A percentile compares a stretch with the other conserved stretches of the same genome.
Evolutionary conservation across 2,113 vertebrate genomes (phyloP).

Genomic region (Bothrops jararaca): DNA sequence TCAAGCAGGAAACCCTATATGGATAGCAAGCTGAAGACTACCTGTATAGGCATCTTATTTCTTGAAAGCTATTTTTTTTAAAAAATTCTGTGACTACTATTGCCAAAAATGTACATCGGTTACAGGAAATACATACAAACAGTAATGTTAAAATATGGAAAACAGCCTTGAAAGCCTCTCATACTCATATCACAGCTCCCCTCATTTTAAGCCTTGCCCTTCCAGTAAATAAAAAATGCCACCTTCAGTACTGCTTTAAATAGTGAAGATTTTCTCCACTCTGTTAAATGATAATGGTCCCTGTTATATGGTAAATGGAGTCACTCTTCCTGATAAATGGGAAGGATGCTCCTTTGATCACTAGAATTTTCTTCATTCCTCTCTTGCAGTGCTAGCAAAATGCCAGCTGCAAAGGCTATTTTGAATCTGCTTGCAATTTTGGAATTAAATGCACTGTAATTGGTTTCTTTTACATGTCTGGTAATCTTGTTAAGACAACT

Average conservation of each 20-base stretch:
- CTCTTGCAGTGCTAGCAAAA: slow-evolving; percentile 66
- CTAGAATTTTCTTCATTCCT: slow-evolving; percentile 62
- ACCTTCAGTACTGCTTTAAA: neutral
- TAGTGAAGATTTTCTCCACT: slow-evolving; percentile 29
- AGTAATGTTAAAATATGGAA: neutral
- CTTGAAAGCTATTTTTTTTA: neutral
- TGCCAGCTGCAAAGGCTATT: slow-evolving; percentile 64
- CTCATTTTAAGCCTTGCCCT: neutral
- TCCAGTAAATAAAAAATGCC: neutral
- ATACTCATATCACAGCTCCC: neutral
- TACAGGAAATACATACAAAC: neutral
- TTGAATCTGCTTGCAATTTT: slow-evolving; percentile 67
- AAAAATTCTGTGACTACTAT: neutral
- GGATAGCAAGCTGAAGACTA: neutral
- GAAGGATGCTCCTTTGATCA: slow-evolving; percentile 58
- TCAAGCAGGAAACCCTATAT: neutral
- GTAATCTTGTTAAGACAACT: slow-evolving; percentile 71
- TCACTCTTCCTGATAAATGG: slow-evolving; percentile 55
- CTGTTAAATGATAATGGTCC: slow-evolving; percentile 49
- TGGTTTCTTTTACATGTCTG: slow-evolving; percentile 67
- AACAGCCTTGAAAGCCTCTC: neutral
- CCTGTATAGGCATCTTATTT: neutral
- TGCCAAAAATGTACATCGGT: neutral
- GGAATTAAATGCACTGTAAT: slow-evolving; percentile 67
- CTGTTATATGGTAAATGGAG: slow-evolving; percentile 54